Percentiles rank a stretch among this genome's conserved stretches.
Evolutionary conservation across 2,888 invertebrate species (phyloP).

Genomic region (Yponomeuta malinellus): DNA sequence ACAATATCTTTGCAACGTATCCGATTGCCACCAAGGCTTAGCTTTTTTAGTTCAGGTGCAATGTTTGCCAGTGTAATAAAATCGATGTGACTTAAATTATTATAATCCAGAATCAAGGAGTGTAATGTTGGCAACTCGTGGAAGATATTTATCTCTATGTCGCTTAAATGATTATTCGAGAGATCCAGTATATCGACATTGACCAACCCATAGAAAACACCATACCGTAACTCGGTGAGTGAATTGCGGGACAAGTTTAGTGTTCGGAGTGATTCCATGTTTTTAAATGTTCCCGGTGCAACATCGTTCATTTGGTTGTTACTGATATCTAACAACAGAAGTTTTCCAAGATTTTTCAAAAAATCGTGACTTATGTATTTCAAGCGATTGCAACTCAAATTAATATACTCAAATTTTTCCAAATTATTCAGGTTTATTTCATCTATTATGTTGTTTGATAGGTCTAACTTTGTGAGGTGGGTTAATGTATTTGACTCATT

Average conservation of each 20-base stretch:
- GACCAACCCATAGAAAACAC: background rate
- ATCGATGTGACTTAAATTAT: background rate
- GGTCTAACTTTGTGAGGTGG: background rate
- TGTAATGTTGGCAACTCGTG: background rate
- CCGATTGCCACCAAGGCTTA: background rate
- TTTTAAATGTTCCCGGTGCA: background rate
- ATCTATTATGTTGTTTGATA: background rate
- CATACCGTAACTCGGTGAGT: background rate
- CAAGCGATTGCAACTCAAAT: background rate
- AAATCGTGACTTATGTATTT: background rate
- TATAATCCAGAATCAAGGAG: background rate
- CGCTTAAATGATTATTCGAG: background rate
- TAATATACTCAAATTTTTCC: background rate
- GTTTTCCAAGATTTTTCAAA: background rate
- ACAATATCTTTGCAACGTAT: background rate
- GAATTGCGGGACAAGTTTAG: background rate
- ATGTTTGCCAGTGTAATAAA: background rate
- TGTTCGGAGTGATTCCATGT: background rate
- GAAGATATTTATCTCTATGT: background rate
- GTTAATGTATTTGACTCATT: conserved; percentile 31
- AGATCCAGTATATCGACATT: background rate
- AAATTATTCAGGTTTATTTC: background rate
- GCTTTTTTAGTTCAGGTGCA: background rate
- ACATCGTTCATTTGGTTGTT: background rate
- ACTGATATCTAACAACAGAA: background rate